Evolutionary conservation across 2,113 vertebrate genomes (phyloP).

Genomic region (Syngnathus scovelli): DNA sequence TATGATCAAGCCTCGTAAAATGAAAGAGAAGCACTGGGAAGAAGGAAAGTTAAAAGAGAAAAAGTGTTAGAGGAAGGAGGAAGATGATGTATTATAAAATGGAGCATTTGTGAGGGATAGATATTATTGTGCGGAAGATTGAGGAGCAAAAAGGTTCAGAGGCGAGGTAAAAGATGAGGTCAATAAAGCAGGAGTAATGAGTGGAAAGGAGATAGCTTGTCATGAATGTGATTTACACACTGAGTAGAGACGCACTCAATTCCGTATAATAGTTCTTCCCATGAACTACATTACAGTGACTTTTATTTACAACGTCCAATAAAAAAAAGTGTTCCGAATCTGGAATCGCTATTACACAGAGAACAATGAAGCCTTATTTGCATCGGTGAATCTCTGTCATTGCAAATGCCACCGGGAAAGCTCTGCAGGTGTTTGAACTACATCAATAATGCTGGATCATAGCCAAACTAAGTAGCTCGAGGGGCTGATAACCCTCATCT

Average conservation of each 20-base stretch:
- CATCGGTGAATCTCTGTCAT: slow-evolving; percentile 33
- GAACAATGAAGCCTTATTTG: slow-evolving; percentile 16
- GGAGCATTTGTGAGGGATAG: slow-evolving; percentile 16
- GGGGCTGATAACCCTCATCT: slow-evolving; percentile 50
- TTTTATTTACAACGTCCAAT: slow-evolving; percentile 21
- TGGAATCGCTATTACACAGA: slow-evolving; percentile 23
- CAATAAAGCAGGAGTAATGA: background rate
- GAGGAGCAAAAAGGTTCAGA: slow-evolving; percentile 11
- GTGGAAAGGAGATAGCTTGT: background rate
- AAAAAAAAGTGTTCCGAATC: slow-evolving; percentile 2
- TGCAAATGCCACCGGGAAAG: slow-evolving; percentile 42
- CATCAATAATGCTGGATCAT: slow-evolving; percentile 53
- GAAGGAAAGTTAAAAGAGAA: slow-evolving; percentile 2
- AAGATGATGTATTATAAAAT: slow-evolving; percentile 22
- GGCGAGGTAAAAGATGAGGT: slow-evolving; percentile 1
- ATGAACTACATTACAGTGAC: slow-evolving; percentile 2
- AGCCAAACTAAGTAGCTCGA: slow-evolving; percentile 54
- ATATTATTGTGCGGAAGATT: slow-evolving; percentile 11
- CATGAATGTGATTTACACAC: background rate
- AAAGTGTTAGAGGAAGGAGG: slow-evolving; percentile 12
- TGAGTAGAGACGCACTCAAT: background rate
- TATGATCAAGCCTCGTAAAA: slow-evolving; percentile 26
- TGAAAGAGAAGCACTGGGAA: background rate
- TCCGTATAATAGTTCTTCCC: background rate
- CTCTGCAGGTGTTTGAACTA: slow-evolving; percentile 53